Conservation (phyloP, 2,797 vertebrate species). For the Sebastes kiyomatsui region DNA sequence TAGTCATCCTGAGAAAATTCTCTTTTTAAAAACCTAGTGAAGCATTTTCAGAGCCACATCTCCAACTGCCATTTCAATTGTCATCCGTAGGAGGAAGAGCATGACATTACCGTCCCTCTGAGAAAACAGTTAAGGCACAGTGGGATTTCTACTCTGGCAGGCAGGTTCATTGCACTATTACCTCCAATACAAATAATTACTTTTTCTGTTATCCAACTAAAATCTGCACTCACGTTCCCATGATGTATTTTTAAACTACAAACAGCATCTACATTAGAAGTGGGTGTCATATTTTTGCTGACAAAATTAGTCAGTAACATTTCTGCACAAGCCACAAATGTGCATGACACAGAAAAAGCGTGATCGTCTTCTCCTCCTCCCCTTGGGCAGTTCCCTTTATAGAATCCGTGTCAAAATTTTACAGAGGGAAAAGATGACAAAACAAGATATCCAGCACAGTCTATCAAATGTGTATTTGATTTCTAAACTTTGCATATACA, state of each 20-base stretch:
- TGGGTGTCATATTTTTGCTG: not conserved
- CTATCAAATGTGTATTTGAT: slow-evolving; percentile 7
- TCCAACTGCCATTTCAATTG: slow-evolving; percentile 26
- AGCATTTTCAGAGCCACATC: slow-evolving; percentile 11
- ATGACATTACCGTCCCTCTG: not conserved
- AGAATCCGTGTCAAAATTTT: slow-evolving; percentile 37
- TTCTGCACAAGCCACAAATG: slow-evolving; percentile 12
- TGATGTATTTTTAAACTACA: not conserved
- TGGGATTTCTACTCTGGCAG: slow-evolving; percentile 11
- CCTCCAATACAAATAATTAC: not conserved
- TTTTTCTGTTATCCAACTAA: slow-evolving; percentile 2
- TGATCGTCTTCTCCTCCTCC: slow-evolving; percentile 11
- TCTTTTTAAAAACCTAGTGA: not conserved
- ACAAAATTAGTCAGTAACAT: slow-evolving; percentile 3
- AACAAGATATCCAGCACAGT: not conserved
- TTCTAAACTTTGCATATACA: not conserved
- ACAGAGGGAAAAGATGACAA: slow-evolving; percentile 8
- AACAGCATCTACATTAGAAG: not conserved
- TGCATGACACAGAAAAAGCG: slow-evolving; percentile 32
- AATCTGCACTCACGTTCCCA: not conserved
- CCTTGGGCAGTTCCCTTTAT: slow-evolving; percentile 38
- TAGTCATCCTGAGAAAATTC: not conserved
- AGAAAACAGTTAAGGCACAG: slow-evolving; percentile 3
- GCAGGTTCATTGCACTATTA: not conserved
- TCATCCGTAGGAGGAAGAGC: slow-evolving; percentile 21